Conservation (phyloP, 2,888 invertebrate species). For the Erannis defoliaria region DNA sequence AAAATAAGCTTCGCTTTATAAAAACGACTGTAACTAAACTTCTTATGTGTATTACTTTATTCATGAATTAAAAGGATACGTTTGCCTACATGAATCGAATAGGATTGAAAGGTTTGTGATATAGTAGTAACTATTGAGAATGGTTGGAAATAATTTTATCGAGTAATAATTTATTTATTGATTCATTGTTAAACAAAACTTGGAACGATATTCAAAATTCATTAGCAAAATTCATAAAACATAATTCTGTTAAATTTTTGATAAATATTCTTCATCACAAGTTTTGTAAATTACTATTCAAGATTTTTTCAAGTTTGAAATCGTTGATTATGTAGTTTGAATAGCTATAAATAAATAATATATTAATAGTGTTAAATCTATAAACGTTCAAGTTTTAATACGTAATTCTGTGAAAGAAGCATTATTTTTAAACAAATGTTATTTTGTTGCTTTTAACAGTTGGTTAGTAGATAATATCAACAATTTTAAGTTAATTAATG, state of each 20-base stretch:
- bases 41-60: conserved; percentile 55
- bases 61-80: conserved; percentile 49
- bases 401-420: background rate
- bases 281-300: conserved; percentile 10
- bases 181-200: conserved; percentile 30
- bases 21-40: conserved; percentile 70
- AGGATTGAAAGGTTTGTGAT: conserved; percentile 83
- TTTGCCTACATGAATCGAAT: conserved; percentile 72
- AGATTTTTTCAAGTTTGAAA: conserved; percentile 40
- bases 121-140: conserved; percentile 69
- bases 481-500: no score
- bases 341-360: conserved; percentile 24
- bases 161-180: conserved; percentile 38
- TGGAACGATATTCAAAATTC: conserved; percentile 12
- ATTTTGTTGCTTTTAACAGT: no score
- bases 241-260: background rate
- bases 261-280: no score
- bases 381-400: conserved; percentile 29
- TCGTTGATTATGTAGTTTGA: conserved; percentile 46
- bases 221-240: background rate
- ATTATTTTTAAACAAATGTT: no score
- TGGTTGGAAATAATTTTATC: conserved; percentile 50
- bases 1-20: conserved; percentile 80
- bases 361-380: conserved; percentile 27
- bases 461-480: no score